Evolutionary conservation across 2,888 invertebrate species (phyloP).

Genomic region (Agrotis exclamationis): DNA sequence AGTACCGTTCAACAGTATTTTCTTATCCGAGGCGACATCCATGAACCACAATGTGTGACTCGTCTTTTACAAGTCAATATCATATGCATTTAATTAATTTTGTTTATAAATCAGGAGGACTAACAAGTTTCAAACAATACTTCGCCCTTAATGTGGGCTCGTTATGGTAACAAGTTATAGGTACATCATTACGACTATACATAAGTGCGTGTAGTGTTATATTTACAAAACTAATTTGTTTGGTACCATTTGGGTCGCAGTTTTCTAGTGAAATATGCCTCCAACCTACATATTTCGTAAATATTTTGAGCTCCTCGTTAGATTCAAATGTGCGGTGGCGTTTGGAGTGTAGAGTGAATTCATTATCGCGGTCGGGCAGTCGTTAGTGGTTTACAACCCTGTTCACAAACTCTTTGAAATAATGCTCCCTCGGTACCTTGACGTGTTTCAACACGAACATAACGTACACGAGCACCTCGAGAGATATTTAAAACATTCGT

Average conservation of each 20-base stretch:
- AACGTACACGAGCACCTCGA: constrained; percentile 64
- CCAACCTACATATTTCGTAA: constrained; percentile 64
- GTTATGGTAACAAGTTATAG: constrained; percentile 17
- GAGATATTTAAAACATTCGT: constrained; percentile 71
- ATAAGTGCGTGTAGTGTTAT: constrained; percentile 23
- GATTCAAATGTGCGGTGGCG: constrained; percentile 77
- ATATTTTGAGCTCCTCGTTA: constrained; percentile 73
- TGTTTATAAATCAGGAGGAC: not conserved
- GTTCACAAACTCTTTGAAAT: constrained; percentile 87
- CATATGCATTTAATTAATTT: not conserved
- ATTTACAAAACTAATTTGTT: constrained; percentile 58
- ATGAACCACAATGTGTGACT: too few relatives aligned
- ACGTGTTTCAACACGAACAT: constrained; percentile 66
- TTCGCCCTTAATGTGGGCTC: not conserved
- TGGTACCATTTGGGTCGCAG: constrained; percentile 40
- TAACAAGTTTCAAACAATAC: constrained; percentile 9
- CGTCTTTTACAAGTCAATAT: too few relatives aligned
- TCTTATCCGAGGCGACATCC: not conserved
- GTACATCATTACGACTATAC: constrained; percentile 24
- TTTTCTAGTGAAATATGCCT: constrained; percentile 60
- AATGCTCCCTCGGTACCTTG: constrained; percentile 82
- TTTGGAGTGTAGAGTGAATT: constrained; percentile 84
- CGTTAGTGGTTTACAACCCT: constrained; percentile 87
- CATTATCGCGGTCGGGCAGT: constrained; percentile 87
- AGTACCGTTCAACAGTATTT: too few relatives aligned